phyloP scores from a whole-genome alignment of 2,888 invertebrate genomes.

The Chironomus riparius region DNA sequence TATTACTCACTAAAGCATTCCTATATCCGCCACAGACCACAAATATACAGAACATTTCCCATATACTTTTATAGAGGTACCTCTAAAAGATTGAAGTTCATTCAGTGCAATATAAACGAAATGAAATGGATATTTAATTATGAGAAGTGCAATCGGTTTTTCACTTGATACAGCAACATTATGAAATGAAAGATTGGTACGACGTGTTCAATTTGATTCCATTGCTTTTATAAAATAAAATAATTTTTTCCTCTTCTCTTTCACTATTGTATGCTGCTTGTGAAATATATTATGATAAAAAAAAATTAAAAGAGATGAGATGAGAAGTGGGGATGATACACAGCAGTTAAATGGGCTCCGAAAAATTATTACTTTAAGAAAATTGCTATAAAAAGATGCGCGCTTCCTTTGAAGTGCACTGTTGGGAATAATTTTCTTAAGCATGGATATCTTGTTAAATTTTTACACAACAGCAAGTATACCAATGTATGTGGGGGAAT shows the following conservation, averaged over 20 bases:
- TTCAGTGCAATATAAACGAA: not conserved
- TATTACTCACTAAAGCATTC: not conserved
- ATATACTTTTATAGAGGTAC: not conserved
- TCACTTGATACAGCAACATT: not conserved
- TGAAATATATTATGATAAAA: not conserved
- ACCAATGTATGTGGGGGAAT: not conserved
- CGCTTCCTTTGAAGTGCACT: conserved; percentile 6
- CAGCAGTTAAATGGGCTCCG: not conserved
- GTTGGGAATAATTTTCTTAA: conserved; percentile 3
- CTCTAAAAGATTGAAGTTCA: not conserved
- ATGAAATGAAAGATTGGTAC: conserved; percentile 11
- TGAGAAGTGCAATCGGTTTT: conserved; percentile 10
- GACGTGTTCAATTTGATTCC: conserved; percentile 10
- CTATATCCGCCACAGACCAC: not conserved
- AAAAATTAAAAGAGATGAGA: not conserved
- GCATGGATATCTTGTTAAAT: conserved; percentile 11
- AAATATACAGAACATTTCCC: not conserved
- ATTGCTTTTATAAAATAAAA: not conserved
- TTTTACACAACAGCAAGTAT: conserved; percentile 2
- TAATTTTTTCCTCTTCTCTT: not conserved
- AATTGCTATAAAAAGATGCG: conserved; percentile 3
- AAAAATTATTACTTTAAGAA: not conserved
- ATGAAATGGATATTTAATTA: conserved; percentile 24
- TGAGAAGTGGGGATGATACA: not conserved
- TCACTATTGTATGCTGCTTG: not conserved